These are phyloP conservation scores for Chamaea fasciata DNA, from an alignment of 2,113 vertebrate genomes.

Conservation along the genomic window DNA sequence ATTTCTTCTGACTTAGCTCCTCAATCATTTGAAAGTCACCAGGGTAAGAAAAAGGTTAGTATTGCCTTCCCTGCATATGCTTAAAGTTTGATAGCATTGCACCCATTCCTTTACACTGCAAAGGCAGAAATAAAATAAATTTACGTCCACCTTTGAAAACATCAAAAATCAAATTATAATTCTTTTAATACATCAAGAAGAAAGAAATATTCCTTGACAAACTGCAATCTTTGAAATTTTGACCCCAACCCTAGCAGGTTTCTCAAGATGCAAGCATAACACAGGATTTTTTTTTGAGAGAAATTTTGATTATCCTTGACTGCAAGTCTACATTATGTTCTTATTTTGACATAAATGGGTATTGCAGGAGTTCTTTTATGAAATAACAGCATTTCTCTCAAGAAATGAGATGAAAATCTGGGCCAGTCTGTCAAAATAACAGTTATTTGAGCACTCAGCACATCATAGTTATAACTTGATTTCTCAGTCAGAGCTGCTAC, in stretches of 20 bases:
- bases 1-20: not conserved
- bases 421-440: constrained; percentile 13
- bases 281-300: not conserved
- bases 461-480: not conserved
- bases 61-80: not conserved
- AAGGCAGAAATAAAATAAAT: not conserved
- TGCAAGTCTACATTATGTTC: not conserved
- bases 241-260: not conserved
- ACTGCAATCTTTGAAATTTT: not conserved
- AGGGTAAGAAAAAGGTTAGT: not conserved
- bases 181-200: not conserved
- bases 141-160: not conserved
- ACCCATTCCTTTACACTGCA: not conserved
- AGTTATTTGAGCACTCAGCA: not conserved
- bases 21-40: not conserved
- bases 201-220: not conserved
- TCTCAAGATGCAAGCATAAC: not conserved
- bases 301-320: constrained; percentile 25
- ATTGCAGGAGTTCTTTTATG: not conserved
- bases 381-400: constrained; percentile 15
- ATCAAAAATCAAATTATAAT: not conserved
- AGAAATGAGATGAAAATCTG: constrained; percentile 7
- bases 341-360: constrained; percentile 32
- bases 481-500: not conserved
- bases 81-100: not conserved